A percentile compares a stretch with the other conserved stretches of the same genome.
phyloP scores from a whole-genome alignment of 2,797 vertebrate species.

The Anisognathus igniventris region DNA sequence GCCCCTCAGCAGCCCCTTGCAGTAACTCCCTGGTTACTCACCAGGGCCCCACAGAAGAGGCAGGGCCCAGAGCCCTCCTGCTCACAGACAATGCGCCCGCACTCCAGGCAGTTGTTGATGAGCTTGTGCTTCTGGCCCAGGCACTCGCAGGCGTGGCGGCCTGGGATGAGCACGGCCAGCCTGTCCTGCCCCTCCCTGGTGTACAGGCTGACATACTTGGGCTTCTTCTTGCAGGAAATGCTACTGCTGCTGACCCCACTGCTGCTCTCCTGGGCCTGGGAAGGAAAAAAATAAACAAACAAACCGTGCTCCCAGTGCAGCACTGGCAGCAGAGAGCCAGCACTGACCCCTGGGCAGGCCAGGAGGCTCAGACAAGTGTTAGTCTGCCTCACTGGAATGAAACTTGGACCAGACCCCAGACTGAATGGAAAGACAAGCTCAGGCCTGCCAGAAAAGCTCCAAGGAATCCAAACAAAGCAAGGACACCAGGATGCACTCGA shows the following conservation, averaged over 20 bases:
- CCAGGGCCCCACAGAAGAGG: conserved; percentile 91
- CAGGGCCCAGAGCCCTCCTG: conserved; percentile 96
- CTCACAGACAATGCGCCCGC: conserved; percentile 93
- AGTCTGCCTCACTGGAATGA: neutral
- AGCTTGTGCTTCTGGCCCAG: conserved; percentile 94
- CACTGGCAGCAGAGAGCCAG: neutral
- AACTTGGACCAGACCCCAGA: neutral
- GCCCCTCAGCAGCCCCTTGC: neutral
- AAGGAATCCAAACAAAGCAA: neutral
- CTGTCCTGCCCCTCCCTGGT: conserved; percentile 91
- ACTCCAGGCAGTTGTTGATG: conserved; percentile 93
- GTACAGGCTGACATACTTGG: conserved; percentile 89
- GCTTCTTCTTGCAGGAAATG: conserved; percentile 85
- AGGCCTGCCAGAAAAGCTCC: neutral
- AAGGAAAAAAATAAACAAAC: neutral
- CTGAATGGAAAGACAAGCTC: neutral
- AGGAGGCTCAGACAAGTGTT: neutral
- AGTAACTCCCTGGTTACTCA: conserved; percentile 25
- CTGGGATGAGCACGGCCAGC: conserved; percentile 87
- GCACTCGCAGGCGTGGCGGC: conserved; percentile 89
- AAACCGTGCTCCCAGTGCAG: neutral
- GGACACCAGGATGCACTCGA: neutral
- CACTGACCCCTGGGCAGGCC: neutral
- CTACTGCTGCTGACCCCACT: conserved; percentile 36
- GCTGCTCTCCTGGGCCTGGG: conserved; percentile 82